Percentiles rank a stretch among this genome's conserved stretches.
These are phyloP conservation scores for Heliconius hermathena DNA, from an alignment of 1,140 invertebrate genomes.

Conservation along the genomic window DNA sequence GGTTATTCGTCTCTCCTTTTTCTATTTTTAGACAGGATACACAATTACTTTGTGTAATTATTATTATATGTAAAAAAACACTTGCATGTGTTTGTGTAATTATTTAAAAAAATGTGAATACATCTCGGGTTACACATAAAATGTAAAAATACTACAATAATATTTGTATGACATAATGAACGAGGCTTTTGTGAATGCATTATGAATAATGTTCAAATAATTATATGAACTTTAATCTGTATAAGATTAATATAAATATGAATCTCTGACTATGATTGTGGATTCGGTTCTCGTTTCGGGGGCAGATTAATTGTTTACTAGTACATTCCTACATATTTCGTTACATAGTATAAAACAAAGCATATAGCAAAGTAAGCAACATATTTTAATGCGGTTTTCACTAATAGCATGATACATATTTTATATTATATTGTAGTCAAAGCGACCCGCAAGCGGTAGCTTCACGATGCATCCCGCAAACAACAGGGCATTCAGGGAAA, in stretches of 20 bases:
- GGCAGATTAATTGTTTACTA: not conserved
- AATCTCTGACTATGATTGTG: not conserved
- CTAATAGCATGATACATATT: too few relatives aligned
- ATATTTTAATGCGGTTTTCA: too few relatives aligned
- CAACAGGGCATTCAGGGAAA: too few relatives aligned
- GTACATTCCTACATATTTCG: too few relatives aligned
- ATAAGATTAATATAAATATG: not conserved
- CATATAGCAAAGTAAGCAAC: too few relatives aligned
- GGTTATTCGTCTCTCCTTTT: constrained; percentile 22
- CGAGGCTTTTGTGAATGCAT: not conserved
- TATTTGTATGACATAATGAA: not conserved
- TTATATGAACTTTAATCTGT: not conserved
- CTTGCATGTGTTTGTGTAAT: not conserved
- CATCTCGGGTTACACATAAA: constrained; percentile 1
- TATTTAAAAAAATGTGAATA: not conserved
- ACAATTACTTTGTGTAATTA: constrained; percentile 3
- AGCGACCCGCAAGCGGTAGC: too few relatives aligned
- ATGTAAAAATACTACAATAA: not conserved
- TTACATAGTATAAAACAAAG: too few relatives aligned
- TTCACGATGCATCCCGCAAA: too few relatives aligned
- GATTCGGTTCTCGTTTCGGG: not conserved
- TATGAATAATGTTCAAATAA: not conserved
- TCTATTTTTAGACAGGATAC: constrained; percentile 25
- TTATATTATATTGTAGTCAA: too few relatives aligned
- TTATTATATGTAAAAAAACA: constrained; percentile 2